Conservation (phyloP, 2,797 vertebrate genomes). For the Rachycentron canadum region DNA sequence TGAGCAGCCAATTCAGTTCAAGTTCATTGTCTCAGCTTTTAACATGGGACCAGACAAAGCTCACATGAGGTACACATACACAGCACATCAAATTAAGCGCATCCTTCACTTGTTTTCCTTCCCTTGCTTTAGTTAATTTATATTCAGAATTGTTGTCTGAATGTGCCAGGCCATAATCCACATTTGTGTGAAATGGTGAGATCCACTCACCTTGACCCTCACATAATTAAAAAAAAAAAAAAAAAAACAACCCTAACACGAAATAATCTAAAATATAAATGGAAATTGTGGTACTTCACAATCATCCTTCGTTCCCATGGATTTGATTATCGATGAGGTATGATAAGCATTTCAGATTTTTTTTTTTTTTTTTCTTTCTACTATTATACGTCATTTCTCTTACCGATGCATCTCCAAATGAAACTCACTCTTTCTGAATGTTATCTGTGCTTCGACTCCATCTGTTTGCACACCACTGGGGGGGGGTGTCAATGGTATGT, state of each 20-base stretch:
- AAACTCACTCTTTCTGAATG: slow-evolving; percentile 35
- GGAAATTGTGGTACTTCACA: slow-evolving; percentile 9
- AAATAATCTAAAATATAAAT: slow-evolving; percentile 10
- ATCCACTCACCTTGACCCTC: not conserved
- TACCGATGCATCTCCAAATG: not conserved
- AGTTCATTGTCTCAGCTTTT: slow-evolving; percentile 26
- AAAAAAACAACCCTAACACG: too few species aligned
- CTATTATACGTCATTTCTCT: not conserved
- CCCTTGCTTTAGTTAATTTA: not conserved
- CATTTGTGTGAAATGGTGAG: not conserved
- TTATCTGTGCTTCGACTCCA: slow-evolving; percentile 46
- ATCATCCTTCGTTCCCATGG: slow-evolving; percentile 10
- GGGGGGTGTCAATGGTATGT: slow-evolving; percentile 23
- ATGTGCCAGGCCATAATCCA: not conserved
- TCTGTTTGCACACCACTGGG: slow-evolving; percentile 66
- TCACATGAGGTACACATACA: slow-evolving; percentile 8
- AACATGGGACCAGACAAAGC: not conserved
- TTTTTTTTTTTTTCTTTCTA: not conserved
- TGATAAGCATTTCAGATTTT: slow-evolving; percentile 15
- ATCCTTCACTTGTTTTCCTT: not conserved
- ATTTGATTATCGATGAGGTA: slow-evolving; percentile 41
- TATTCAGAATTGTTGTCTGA: not conserved
- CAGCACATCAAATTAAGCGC: slow-evolving; percentile 3
- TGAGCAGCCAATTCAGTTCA: slow-evolving; percentile 24
- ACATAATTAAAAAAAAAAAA: too few species aligned